Base-by-base conservation (phyloP, 2,797 vertebrate genomes). In the Holocentrus rufus region DNA sequence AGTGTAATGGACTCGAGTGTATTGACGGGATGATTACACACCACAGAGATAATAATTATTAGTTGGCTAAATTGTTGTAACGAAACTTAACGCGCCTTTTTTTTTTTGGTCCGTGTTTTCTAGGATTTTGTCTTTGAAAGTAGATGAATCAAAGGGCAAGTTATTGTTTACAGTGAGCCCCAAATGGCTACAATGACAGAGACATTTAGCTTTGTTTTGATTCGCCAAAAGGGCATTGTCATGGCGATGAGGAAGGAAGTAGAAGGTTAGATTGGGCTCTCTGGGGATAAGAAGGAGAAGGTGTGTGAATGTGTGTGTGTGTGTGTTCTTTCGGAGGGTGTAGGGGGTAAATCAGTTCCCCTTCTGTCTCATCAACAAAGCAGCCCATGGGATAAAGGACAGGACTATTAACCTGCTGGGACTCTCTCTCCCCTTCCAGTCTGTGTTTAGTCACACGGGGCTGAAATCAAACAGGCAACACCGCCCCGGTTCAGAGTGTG, bases 211-310 rank as follows among this genome's bases (percentile, higher is more conserved):
- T 59, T 72, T 74, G 66, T 64, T 81, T 80, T 69, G 55, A 76
- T 78, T 72, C 13, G 4, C 20, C 58, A 47, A 59, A 82, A 79
- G 72, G 72, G 9, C 71, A 68, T 79, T 5, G 54, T 61, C 61
- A 81, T 85, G 78, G 55, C 1, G n/a, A 84, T 72, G 66, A 74
- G 22, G 63, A 75, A 54, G 56, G 54, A 73, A 69, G 66, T 18
- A 8, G 18, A 53, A 49, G 67, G 64, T 76, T 62, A 47, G 50
- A 52, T 20, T 2, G 14, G 65, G 68, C 49, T 54, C 30, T 61
- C 52, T 18, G 58, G 57, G 58, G 57, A 77, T 61, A 67, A 31
- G 34, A 59, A 25, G 17, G 3, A 46, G 14, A 46, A 25, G n/a
- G 3, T 25, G 34, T 6, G 4, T 39, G 13, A 64, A 34, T 23